Evolutionary conservation across 2,888 invertebrate genomes (phyloP).

Genomic region (Mycalesis mineus): DNA sequence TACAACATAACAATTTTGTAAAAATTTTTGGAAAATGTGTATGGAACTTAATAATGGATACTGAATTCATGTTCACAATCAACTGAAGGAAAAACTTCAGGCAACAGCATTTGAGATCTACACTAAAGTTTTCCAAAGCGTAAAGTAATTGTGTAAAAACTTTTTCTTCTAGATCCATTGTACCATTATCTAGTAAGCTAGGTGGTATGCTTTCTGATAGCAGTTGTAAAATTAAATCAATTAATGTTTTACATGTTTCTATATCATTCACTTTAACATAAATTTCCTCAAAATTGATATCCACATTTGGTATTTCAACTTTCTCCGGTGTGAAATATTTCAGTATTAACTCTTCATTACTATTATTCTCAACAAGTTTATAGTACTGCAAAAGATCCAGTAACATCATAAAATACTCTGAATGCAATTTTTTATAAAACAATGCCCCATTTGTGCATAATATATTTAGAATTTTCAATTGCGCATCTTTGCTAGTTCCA

Average conservation of each 20-base stretch:
- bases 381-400: constrained; percentile 63
- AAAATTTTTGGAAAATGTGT: constrained; percentile 44
- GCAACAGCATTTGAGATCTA: constrained; percentile 55
- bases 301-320: constrained; percentile 52
- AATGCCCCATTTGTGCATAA: constrained; percentile 70
- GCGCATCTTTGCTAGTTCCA: constrained; percentile 71
- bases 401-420: constrained; percentile 68
- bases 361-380: constrained; percentile 39
- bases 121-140: constrained; percentile 54
- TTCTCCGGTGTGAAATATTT: constrained; percentile 67
- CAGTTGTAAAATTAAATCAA: constrained; percentile 55
- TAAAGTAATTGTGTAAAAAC: constrained; percentile 45
- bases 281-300: constrained; percentile 63
- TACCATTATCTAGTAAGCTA: constrained; percentile 43
- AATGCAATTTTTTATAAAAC: constrained; percentile 67
- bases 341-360: constrained; percentile 41
- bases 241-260: constrained; percentile 52
- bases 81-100: constrained; percentile 57
- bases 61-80: constrained; percentile 49
- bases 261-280: constrained; percentile 55
- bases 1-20: constrained; percentile 41
- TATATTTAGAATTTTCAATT: constrained; percentile 75
- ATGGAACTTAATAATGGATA: constrained; percentile 44
- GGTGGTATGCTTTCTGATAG: constrained; percentile 56
- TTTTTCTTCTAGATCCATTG: constrained; percentile 34